Evolutionary conservation across 2,113 vertebrate genomes (phyloP).

Genomic region (Rhodinocichla rosea): DNA sequence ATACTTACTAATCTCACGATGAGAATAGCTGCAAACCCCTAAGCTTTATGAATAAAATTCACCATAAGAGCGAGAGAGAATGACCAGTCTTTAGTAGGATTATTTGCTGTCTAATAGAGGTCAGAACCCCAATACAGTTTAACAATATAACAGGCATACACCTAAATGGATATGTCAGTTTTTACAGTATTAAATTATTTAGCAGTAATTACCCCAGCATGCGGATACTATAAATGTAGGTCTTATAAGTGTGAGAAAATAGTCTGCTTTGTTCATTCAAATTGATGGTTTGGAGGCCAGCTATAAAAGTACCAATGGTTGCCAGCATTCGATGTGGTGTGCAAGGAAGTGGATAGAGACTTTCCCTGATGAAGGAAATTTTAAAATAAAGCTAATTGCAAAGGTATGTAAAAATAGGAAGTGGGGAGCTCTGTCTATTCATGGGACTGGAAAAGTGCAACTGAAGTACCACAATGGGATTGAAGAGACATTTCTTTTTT

Average conservation of each 20-base stretch:
- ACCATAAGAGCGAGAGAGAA: conserved; percentile 31
- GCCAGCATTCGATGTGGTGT: not conserved
- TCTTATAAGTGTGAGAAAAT: conserved; percentile 65
- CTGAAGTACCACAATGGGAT: not conserved
- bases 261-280: conserved; percentile 71
- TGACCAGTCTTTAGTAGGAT: conserved; percentile 70
- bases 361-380: not conserved
- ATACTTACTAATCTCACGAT: conserved; percentile 39
- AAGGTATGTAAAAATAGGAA: not conserved
- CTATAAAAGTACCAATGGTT: conserved; percentile 30
- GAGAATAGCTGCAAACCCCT: conserved; percentile 35
- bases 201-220: conserved; percentile 75
- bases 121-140: conserved; percentile 71
- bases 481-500: not conserved
- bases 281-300: conserved; percentile 57
- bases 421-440: not conserved
- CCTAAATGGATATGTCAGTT: conserved; percentile 74
- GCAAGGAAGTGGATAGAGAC: not conserved
- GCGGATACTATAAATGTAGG: conserved; percentile 70
- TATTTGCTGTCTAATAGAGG: conserved; percentile 75
- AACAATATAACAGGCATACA: conserved; percentile 71
- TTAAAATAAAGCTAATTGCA: not conserved
- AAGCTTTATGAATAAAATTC: conserved; percentile 58
- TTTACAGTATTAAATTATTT: conserved; percentile 77
- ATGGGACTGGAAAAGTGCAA: not conserved